Evolutionary conservation across 2,113 vertebrate genomes (phyloP), one percentile per base, ranked within the genome.

Genomic region (Sisor rabdophorus): DNA sequence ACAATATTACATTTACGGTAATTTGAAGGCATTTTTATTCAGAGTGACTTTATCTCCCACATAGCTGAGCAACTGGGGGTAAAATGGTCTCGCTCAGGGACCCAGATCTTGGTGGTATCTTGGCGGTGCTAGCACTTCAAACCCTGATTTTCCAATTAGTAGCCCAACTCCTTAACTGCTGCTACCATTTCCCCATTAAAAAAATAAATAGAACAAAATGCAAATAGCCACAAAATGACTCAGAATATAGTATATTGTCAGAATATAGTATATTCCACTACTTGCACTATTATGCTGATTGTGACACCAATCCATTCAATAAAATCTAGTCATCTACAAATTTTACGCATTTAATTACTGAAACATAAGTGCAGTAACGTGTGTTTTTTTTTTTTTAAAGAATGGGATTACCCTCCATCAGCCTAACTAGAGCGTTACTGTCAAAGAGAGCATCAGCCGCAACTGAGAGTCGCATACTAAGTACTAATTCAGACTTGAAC

Each of bases 401-500:
- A 9, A 63, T 60, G 61, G 54, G 58, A 74, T 61, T 30, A 65
- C 64, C 71, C 30, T 52, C 20, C 54, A 69, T 50, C 55, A 69
- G 20, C 70, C 15, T 32, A 32, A 32, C 61, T n/a, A 28, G 70
- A 30, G 30, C 53, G 20, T 26, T 22, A 76, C 16, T 2, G 26
- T 53, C 11, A 0, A 75, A 36, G 36, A 12, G 12, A 71, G 24
- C 30, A 72, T 78, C 44, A 61, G 47, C 55, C 61, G 54, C 20
- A 44, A 65, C 67, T 9, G 3, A 26, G 40, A 55, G 54, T 24
- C 3, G 24, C 50, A 47, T 44, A 73, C 12, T 48, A 54, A 60
- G 60, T 59, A 76, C 71, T 69, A 53, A 71, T 56, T 81, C 40
- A 56, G 40, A 12, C 55, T 58, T 22, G 16, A 40, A 71, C 48